Evolutionary conservation across 2,888 invertebrate genomes (phyloP).

Genomic region (Pelosia muscerda): DNA sequence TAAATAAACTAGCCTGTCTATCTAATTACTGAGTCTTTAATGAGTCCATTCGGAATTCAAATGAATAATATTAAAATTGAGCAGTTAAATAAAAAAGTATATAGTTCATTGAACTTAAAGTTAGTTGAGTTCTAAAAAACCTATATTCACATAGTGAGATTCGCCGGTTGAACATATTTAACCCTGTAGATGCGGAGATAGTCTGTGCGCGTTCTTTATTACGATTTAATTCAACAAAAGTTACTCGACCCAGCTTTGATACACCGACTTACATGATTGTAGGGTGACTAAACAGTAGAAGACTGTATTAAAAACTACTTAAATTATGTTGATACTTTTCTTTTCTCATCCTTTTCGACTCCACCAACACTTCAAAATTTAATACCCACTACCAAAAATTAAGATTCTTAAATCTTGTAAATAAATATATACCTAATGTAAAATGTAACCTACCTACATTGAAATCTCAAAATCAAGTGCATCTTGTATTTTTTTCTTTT

Average conservation of each 20-base stretch:
- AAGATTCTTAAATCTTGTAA: not conserved
- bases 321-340: not conserved
- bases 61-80: not conserved
- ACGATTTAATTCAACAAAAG: slow-evolving; percentile 84
- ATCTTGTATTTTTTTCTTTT: too few species aligned
- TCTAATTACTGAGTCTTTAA: not conserved
- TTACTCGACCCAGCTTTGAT: slow-evolving; percentile 74
- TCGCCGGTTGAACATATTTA: slow-evolving; percentile 68
- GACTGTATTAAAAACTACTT: not conserved
- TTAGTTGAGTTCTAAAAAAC: slow-evolving; percentile 36
- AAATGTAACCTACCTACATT: too few species aligned
- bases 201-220: slow-evolving; percentile 75
- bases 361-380: not conserved
- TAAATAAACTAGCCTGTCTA: too few species aligned
- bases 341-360: not conserved
- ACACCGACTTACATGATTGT: slow-evolving; percentile 72
- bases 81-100: slow-evolving; percentile 23
- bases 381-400: not conserved
- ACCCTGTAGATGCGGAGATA: slow-evolving; percentile 68
- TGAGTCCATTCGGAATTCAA: not conserved
- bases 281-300: slow-evolving; percentile 50
- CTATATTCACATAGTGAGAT: slow-evolving; percentile 65
- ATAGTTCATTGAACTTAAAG: slow-evolving; percentile 36
- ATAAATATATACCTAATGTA: too few species aligned
- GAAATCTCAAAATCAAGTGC: too few species aligned